Evolutionary conservation across 1,140 invertebrate genomes (phyloP).

Genomic region (Brachionus rubens): DNA sequence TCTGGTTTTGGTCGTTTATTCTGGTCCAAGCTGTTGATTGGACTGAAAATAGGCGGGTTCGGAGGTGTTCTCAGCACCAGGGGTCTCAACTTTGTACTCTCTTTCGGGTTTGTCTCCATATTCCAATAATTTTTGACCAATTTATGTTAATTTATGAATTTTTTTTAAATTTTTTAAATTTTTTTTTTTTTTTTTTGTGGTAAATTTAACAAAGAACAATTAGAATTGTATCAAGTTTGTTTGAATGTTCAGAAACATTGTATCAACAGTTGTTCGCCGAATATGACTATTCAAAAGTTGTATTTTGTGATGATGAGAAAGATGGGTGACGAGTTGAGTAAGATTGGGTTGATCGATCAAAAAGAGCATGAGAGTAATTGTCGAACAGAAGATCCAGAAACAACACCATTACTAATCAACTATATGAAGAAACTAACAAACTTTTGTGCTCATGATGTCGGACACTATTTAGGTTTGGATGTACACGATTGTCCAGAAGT

Average conservation of each 20-base stretch:
- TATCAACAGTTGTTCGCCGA: constrained; percentile 57
- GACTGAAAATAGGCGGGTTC: too few species aligned
- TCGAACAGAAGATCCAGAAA: constrained; percentile 11
- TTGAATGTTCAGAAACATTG: constrained; percentile 74
- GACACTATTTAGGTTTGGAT: constrained; percentile 95
- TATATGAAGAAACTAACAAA: constrained; percentile 66
- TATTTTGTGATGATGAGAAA: constrained; percentile 77
- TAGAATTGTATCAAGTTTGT: constrained; percentile 79
- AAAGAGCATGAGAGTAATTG: constrained; percentile 36
- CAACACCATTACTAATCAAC: not conserved
- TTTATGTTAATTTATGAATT: too few species aligned
- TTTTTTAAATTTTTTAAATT: too few species aligned
- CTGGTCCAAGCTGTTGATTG: too few species aligned
- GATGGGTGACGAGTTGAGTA: constrained; percentile 72
- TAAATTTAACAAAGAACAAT: constrained; percentile 70
- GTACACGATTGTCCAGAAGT: constrained; percentile 87
- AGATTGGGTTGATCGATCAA: constrained; percentile 65
- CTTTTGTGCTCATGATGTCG: constrained; percentile 92
- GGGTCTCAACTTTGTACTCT: too few species aligned
- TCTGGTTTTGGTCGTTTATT: too few species aligned
- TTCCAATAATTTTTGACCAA: too few species aligned
- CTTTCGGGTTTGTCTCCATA: too few species aligned
- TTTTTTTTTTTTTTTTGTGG: too few species aligned
- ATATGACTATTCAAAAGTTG: constrained; percentile 70
- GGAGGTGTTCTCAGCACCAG: too few species aligned